Evolutionary conservation across 2,113 vertebrate species (phyloP).

Genomic region (Balaenoptera acutorostrata): DNA sequence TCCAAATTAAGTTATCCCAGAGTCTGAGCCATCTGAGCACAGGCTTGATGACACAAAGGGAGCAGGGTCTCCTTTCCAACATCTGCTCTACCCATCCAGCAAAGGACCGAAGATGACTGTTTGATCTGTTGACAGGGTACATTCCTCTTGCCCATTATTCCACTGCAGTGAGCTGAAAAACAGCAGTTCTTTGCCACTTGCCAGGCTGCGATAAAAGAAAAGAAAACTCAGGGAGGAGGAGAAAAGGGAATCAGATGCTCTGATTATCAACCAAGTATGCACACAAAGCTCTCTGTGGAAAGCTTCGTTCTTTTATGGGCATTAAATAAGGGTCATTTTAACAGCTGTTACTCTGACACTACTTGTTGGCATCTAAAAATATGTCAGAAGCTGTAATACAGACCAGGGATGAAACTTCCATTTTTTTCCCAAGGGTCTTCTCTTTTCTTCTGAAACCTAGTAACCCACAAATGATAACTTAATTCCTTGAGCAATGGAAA

Average conservation of each 20-base stretch:
- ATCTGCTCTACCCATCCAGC: slow-evolving; percentile 55
- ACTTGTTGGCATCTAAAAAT: slow-evolving; percentile 72
- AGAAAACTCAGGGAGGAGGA: not conserved
- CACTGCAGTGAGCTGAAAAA: not conserved
- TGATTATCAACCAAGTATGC: slow-evolving; percentile 6
- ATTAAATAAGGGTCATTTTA: slow-evolving; percentile 70
- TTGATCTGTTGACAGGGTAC: slow-evolving; percentile 13
- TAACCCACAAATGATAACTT: slow-evolving; percentile 67
- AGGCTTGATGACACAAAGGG: not conserved
- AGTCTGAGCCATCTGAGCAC: not conserved
- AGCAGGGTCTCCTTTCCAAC: slow-evolving; percentile 64
- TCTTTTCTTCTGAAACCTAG: slow-evolving; percentile 65
- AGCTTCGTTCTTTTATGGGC: slow-evolving; percentile 60
- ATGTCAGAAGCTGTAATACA: slow-evolving; percentile 71
- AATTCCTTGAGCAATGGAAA: slow-evolving; percentile 64
- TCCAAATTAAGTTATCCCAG: not conserved
- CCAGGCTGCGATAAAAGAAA: not conserved
- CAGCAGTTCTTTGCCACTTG: not conserved
- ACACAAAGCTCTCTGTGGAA: slow-evolving; percentile 39
- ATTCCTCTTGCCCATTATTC: not conserved
- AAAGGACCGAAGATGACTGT: slow-evolving; percentile 41
- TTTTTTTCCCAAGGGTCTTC: slow-evolving; percentile 58
- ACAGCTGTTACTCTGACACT: slow-evolving; percentile 73
- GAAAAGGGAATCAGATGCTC: not conserved
- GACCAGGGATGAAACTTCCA: slow-evolving; percentile 55